phyloP scores from a whole-genome alignment of 2,113 vertebrate genomes.

The Ctenodactylus gundi region DNA sequence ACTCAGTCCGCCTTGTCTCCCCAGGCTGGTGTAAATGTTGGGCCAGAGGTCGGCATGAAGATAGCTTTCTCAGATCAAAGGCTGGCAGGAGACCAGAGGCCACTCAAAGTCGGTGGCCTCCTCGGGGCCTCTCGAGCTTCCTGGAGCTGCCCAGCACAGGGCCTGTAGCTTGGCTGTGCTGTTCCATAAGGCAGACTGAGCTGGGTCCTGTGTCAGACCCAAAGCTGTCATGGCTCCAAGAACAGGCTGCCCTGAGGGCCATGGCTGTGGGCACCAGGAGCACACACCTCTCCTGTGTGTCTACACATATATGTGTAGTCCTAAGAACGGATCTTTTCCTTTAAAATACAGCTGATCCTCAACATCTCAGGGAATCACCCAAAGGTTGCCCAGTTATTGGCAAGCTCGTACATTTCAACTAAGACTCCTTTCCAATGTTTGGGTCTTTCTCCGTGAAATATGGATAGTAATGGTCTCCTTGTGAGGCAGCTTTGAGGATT shows the following conservation, averaged over 20 bases:
- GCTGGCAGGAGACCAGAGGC: not conserved
- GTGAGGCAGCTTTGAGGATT: not conserved
- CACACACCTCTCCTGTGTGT: rapidly evolving
- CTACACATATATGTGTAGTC: not conserved
- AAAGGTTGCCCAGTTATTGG: not conserved
- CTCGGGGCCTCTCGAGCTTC: too few species aligned
- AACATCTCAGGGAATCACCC: not conserved
- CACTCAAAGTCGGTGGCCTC: not conserved
- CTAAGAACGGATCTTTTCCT: not conserved
- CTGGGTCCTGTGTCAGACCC: too few species aligned
- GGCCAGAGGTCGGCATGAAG: not conserved
- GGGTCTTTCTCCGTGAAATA: not conserved
- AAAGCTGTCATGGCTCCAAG: not conserved
- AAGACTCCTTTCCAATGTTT: not conserved
- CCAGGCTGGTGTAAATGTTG: not conserved
- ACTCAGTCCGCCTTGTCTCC: not conserved
- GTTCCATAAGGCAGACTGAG: not conserved
- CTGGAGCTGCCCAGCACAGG: not conserved
- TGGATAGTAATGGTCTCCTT: not conserved
- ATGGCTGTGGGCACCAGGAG: not conserved
- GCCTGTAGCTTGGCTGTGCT: not conserved
- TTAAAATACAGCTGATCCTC: not conserved
- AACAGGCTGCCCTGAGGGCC: not conserved
- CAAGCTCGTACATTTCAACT: not conserved
- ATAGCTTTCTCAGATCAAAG: not conserved